Conservation (phyloP, 2,797 vertebrate species). For the Acomys russatus region DNA sequence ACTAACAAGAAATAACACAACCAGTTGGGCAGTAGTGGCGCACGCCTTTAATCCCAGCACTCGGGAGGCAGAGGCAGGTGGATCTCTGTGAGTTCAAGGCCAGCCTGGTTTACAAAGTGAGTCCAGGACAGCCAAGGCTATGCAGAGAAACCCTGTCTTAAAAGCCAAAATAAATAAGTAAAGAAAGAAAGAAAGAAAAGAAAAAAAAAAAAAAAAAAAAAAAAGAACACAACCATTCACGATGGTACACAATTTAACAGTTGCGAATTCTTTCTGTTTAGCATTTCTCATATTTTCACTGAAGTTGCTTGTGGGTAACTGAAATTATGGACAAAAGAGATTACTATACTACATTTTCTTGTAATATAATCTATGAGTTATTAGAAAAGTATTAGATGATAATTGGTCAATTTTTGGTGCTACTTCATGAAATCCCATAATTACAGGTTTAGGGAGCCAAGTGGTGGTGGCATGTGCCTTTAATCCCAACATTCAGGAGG, state of each 20-base stretch:
- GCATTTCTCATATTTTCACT: background rate
- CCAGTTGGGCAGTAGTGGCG: background rate
- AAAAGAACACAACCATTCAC: background rate
- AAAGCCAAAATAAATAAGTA: no score
- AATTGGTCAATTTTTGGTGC: slow-evolving; percentile 29
- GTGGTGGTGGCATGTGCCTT: background rate
- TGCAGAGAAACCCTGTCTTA: no score
- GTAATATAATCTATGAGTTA: slow-evolving; percentile 40
- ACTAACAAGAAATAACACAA: background rate
- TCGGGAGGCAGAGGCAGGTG: no score
- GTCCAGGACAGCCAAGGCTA: no score
- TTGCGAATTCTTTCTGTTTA: background rate
- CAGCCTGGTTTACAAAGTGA: no score
- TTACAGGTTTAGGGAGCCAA: background rate
- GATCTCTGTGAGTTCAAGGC: no score
- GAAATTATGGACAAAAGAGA: background rate
- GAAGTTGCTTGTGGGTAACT: background rate
- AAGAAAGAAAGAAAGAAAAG: no score
- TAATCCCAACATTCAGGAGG: background rate
- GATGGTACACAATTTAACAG: background rate
- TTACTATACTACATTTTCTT: slow-evolving; percentile 12
- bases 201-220: no score
- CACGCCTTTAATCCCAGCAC: no score
- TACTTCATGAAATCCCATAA: slow-evolving; percentile 47
- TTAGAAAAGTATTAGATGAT: slow-evolving; percentile 59